Base-by-base conservation (phyloP, 2,888 invertebrate genomes). In the Drosophila pseudotalamancana region DNA sequence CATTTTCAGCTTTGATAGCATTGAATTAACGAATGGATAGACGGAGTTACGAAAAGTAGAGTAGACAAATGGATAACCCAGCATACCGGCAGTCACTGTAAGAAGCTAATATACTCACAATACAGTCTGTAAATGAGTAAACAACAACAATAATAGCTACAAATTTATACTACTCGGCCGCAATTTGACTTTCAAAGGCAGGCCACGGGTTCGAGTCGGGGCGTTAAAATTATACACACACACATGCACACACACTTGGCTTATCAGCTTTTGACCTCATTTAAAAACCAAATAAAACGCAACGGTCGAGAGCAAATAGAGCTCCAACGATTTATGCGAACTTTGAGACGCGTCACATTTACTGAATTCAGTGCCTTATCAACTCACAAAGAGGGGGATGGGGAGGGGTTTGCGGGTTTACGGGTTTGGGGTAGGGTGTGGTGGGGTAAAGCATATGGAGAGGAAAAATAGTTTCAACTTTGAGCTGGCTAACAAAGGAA, bases 191-290 rank as follows among this genome's bases (percentile, higher is more conserved):
- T 77, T 50, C 46, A 51, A 72, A 55, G 51, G 37, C 72, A 43
- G 57, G 46, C 56, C 72, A 71, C 23, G 43, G 48, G 77, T 76
- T 76, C 72, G 72, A 54, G 72, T 71, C 51, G 65, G 65, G 59
- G 72, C 72, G 77, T 72, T 72, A 63, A 71, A 76, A 64, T 71
- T 75, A 69, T 43, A 63, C 54, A 60, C 35, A 65, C 45, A 51
- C 32, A 51, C 16, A 29, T 14, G 18, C 9, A 50, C 19, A 31
- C 16, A 49, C 27, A 23, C 27, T n/a, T 1, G 1, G 66, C 77
- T 86, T 83, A 83, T 83, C 87, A 78, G 77, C 88, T 77, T 87
- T 83, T 83, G 82, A 83, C 82, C 82, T 86, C 88, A 87, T 86
- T 83, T 84, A 59, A 83, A 87, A 83, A 72, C 70, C 82, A 86